Evolutionary conservation across 53 echinoderm and acorn worm species (phyloP).

Genomic region (Zoroaster sp.): DNA sequence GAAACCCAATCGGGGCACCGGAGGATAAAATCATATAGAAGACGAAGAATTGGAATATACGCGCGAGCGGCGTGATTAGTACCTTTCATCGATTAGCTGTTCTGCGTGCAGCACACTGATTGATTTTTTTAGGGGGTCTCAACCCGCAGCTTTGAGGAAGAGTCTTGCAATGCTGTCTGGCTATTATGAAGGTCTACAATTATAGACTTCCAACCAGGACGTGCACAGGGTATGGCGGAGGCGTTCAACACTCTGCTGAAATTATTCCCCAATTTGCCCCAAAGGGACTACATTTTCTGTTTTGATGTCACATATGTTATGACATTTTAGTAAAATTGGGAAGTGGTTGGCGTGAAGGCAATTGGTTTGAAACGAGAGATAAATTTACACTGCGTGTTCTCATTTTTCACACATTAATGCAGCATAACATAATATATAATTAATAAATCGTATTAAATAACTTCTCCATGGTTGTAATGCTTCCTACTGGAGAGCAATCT

Average conservation of each 20-base stretch:
- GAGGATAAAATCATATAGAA: background rate
- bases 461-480: background rate
- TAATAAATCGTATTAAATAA: too few relatives aligned
- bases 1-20: background rate
- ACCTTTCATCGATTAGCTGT: background rate
- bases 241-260: background rate
- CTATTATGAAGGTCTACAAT: background rate
- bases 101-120: background rate
- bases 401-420: too few relatives aligned
- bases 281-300: background rate
- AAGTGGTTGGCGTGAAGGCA: background rate
- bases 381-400: too few relatives aligned
- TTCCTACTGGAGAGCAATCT: background rate
- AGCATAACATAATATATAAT: too few relatives aligned
- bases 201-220: background rate
- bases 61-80: conserved; percentile 1
- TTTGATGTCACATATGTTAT: background rate
- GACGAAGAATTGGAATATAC: conserved; percentile 9
- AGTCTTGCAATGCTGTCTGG: background rate
- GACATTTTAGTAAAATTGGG: background rate
- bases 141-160: background rate
- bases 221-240: background rate
- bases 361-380: background rate
- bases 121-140: background rate
- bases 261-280: background rate